Evolutionary conservation across 2,888 invertebrate genomes (phyloP).

Genomic region (Vannuccia rotundouncinata): DNA sequence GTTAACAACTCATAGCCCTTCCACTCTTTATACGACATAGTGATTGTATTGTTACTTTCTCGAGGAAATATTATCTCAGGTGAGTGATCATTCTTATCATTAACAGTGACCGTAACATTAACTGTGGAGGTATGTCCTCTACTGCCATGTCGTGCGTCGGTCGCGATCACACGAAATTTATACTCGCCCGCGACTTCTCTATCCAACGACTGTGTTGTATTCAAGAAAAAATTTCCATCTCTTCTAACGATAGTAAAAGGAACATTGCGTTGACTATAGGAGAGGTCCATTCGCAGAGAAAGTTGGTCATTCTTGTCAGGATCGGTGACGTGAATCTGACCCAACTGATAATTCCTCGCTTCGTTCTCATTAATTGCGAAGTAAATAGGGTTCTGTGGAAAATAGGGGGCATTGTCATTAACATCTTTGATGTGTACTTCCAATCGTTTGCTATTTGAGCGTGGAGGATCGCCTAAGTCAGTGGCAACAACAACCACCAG

Average conservation of each 20-base stretch:
- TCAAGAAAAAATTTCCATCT: slow-evolving; percentile 10
- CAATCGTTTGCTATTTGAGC: slow-evolving; percentile 9
- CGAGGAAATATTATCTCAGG: slow-evolving; percentile 20
- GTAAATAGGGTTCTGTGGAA: neutral
- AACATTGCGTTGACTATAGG: neutral
- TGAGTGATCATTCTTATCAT: slow-evolving; percentile 28
- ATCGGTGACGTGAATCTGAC: slow-evolving; percentile 24
- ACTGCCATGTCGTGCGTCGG: neutral
- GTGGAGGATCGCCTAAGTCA: slow-evolving; percentile 14
- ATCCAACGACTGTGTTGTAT: neutral
- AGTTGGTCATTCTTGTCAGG: neutral
- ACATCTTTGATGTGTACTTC: neutral
- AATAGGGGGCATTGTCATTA: slow-evolving; percentile 20
- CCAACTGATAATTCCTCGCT: neutral
- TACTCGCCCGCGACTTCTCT: slow-evolving; percentile 13
- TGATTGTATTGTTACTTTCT: neutral
- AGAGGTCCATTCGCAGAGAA: neutral
- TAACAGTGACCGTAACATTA: neutral
- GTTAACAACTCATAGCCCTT: slow-evolving; percentile 15
- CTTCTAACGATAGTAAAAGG: neutral
- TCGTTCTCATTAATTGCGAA: slow-evolving; percentile 25
- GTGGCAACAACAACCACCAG: neutral
- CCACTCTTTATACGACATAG: neutral
- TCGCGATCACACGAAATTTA: slow-evolving; percentile 10
- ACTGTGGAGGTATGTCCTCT: neutral